Percentiles rank a stretch among this genome's conserved stretches.
Conservation (phyloP, 1,140 invertebrate genomes). For the Zophobas atratus region DNA sequence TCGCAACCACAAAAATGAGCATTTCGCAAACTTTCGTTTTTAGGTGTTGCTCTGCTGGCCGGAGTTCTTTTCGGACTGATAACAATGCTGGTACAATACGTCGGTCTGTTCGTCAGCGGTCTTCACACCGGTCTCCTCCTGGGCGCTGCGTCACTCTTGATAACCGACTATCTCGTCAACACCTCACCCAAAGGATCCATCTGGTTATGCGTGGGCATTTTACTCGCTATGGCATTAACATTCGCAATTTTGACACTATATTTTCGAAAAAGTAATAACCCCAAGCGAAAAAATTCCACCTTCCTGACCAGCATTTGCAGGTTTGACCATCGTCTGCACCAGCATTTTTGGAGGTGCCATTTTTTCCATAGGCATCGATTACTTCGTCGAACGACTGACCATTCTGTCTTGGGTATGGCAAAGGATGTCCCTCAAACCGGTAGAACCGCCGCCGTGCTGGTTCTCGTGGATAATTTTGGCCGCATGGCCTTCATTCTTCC, state of each 20-base stretch:
- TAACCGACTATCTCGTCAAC: slow-evolving; percentile 72
- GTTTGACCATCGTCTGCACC: slow-evolving; percentile 82
- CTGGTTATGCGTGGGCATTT: slow-evolving; percentile 80
- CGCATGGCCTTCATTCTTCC: slow-evolving; percentile 81
- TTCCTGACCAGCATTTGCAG: slow-evolving; percentile 65
- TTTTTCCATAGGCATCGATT: slow-evolving; percentile 80
- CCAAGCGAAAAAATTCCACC: slow-evolving; percentile 7
- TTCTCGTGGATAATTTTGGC: slow-evolving; percentile 83
- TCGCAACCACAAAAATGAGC: too few relatives aligned
- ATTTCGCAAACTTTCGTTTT: neutral
- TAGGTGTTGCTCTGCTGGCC: slow-evolving; percentile 80
- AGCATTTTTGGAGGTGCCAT: slow-evolving; percentile 84
- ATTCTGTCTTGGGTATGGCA: slow-evolving; percentile 81
- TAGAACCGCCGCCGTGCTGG: slow-evolving; percentile 76
- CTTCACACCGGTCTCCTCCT: slow-evolving; percentile 83
- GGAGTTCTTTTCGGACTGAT: slow-evolving; percentile 86
- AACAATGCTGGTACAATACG: slow-evolving; percentile 87
- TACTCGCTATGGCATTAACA: slow-evolving; percentile 78
- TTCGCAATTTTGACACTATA: slow-evolving; percentile 82
- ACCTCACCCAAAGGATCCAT: slow-evolving; percentile 70
- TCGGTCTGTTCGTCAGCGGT: slow-evolving; percentile 88
- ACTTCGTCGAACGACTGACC: slow-evolving; percentile 82
- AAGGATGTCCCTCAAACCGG: slow-evolving; percentile 70
- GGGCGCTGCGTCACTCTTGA: slow-evolving; percentile 74
- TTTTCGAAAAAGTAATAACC: slow-evolving; percentile 77